Evolutionary conservation across 2,113 vertebrate genomes (phyloP).

Genomic region (Vulpes vulpes): DNA sequence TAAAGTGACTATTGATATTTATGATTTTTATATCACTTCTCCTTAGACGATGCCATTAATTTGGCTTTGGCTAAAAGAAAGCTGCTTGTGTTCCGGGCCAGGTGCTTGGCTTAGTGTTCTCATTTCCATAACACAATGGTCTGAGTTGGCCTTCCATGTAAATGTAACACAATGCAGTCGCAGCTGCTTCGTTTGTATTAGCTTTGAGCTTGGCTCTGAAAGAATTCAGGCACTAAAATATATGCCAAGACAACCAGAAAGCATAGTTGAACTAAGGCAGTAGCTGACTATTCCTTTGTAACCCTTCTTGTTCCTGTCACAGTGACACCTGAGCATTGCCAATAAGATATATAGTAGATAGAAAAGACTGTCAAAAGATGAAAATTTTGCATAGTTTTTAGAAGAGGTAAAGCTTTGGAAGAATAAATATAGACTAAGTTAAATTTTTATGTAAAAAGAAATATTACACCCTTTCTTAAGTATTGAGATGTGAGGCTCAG

Average conservation of each 20-base stretch:
- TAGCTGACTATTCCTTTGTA: neutral
- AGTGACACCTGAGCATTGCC: neutral
- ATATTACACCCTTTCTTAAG: neutral
- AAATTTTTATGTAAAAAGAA: conserved; percentile 1
- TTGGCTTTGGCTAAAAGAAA: conserved; percentile 69
- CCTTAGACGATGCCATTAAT: conserved; percentile 28
- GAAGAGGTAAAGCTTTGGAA: conserved; percentile 28
- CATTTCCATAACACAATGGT: conserved; percentile 71
- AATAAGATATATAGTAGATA: neutral
- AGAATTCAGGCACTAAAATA: conserved; percentile 63
- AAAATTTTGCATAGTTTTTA: neutral
- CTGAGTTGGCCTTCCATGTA: conserved; percentile 68
- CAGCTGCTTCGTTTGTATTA: conserved; percentile 79
- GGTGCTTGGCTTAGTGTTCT: conserved; percentile 55
- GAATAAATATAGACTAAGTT: conserved; percentile 22
- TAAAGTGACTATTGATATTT: conserved; percentile 69
- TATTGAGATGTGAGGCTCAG: neutral
- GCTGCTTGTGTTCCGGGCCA: conserved; percentile 69
- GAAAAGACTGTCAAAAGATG: neutral
- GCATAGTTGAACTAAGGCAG: conserved; percentile 19
- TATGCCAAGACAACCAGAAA: conserved; percentile 63
- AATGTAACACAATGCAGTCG: conserved; percentile 68
- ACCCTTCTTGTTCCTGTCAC: neutral
- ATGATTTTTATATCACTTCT: conserved; percentile 60
- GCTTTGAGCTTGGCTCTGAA: conserved; percentile 73